Conservation (phyloP, 2,797 vertebrate species). For the Myotis myotis region DNA sequence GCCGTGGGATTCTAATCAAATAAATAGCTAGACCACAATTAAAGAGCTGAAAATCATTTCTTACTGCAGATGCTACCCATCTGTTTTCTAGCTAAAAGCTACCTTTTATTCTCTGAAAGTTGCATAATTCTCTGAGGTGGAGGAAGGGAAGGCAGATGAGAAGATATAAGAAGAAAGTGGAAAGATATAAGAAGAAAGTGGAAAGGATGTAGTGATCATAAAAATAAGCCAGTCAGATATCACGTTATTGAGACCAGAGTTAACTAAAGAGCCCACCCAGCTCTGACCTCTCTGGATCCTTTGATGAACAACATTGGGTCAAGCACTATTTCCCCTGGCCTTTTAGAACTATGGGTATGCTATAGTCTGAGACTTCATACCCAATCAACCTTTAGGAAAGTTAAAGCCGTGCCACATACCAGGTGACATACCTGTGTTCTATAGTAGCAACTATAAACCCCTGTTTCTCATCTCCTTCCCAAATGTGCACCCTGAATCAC, state of each 20-base stretch:
- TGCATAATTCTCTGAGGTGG: not conserved
- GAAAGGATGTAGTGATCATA: not conserved
- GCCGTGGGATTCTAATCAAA: not conserved
- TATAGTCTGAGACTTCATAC: not conserved
- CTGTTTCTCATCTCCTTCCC: slow-evolving; percentile 13
- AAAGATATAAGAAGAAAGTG: not conserved
- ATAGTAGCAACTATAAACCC: slow-evolving; percentile 96
- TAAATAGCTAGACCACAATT: not conserved
- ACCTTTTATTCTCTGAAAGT: not conserved
- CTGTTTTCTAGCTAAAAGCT: not conserved
- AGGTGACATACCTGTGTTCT: slow-evolving; percentile 91
- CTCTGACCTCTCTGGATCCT: not conserved
- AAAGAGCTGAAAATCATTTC: not conserved
- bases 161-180: not conserved
- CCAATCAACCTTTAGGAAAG: not conserved
- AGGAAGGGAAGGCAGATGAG: not conserved
- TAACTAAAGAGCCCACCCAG: not conserved
- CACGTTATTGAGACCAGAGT: not conserved
- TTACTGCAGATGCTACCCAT: not conserved
- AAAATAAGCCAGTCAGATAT: not conserved
- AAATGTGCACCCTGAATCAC: not conserved
- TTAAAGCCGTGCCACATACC: not conserved
- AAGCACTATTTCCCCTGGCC: not conserved
- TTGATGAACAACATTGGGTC: not conserved
- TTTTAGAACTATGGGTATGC: not conserved